phyloP scores from a whole-genome alignment of 2,797 vertebrate genomes.

The Tenualosa ilisha region DNA sequence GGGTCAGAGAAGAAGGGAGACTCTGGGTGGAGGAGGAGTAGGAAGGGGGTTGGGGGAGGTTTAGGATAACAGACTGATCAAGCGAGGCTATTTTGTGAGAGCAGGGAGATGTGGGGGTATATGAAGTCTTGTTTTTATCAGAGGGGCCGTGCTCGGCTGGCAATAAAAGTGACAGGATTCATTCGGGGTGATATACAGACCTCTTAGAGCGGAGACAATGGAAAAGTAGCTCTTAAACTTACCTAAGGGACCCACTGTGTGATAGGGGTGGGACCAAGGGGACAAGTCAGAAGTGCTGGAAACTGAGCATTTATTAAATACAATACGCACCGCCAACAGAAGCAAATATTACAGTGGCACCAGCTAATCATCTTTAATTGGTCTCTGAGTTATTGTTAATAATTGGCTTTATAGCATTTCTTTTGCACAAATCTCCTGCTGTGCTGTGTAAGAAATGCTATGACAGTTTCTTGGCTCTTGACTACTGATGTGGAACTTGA shows the following conservation, averaged over 20 bases:
- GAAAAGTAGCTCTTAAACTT: slow-evolving; percentile 84
- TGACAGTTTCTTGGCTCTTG: not conserved
- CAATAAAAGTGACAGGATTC: slow-evolving; percentile 85
- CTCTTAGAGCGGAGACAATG: slow-evolving; percentile 82
- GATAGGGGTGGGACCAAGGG: slow-evolving; percentile 48
- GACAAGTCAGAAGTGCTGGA: slow-evolving; percentile 53
- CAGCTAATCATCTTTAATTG: slow-evolving; percentile 48
- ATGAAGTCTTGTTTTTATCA: slow-evolving; percentile 82
- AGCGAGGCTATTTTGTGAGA: slow-evolving; percentile 78
- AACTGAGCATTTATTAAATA: slow-evolving; percentile 80
- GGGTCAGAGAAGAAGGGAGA: not conserved
- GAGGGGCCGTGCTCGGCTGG: slow-evolving; percentile 75
- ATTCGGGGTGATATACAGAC: slow-evolving; percentile 82
- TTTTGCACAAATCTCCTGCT: not conserved
- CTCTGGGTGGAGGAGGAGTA: slow-evolving; percentile 31
- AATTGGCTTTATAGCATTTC: not conserved
- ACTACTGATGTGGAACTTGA: not conserved
- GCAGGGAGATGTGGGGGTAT: slow-evolving; percentile 71
- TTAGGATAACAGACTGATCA: slow-evolving; percentile 78
- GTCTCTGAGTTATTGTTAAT: slow-evolving; percentile 47
- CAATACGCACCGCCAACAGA: slow-evolving; percentile 65
- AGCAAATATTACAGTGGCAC: slow-evolving; percentile 62
- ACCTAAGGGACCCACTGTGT: slow-evolving; percentile 74
- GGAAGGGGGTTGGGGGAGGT: slow-evolving; percentile 38
- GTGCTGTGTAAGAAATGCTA: not conserved